These are phyloP conservation scores for Meles meles DNA, from an alignment of 2,113 vertebrate genomes.

Conservation along the genomic window DNA sequence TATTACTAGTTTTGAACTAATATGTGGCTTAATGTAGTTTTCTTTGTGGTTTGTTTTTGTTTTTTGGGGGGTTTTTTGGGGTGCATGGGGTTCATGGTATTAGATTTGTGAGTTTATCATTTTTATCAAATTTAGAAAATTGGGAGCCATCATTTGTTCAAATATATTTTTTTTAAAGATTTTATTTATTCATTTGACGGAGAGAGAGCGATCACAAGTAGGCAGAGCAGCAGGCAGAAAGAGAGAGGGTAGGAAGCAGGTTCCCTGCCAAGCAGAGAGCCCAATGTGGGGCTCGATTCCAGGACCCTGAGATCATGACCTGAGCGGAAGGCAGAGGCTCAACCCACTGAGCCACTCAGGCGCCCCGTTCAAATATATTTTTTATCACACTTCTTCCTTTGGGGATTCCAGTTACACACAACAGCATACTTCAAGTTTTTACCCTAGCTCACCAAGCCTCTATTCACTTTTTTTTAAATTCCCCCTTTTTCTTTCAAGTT, in stretches of 20 bases:
- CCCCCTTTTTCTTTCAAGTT: neutral
- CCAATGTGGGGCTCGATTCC: too few species aligned
- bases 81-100: neutral
- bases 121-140: neutral
- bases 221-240: too few species aligned
- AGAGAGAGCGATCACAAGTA: too few species aligned
- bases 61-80: neutral
- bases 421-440: neutral
- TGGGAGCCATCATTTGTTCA: neutral
- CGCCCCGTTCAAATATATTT: neutral
- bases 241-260: too few species aligned
- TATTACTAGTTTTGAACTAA: neutral
- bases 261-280: too few species aligned
- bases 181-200: too few species aligned
- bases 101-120: neutral
- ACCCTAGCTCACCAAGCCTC: neutral
- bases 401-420: neutral
- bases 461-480: neutral
- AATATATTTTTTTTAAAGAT: neutral
- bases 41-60: neutral
- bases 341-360: too few species aligned
- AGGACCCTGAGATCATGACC: too few species aligned
- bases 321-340: too few species aligned
- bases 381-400: neutral
- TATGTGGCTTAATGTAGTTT: neutral